A percentile compares a stretch with the other conserved stretches of the same genome.
phyloP scores from a whole-genome alignment of 2,797 vertebrate species.

The Tarsius wallacei region DNA sequence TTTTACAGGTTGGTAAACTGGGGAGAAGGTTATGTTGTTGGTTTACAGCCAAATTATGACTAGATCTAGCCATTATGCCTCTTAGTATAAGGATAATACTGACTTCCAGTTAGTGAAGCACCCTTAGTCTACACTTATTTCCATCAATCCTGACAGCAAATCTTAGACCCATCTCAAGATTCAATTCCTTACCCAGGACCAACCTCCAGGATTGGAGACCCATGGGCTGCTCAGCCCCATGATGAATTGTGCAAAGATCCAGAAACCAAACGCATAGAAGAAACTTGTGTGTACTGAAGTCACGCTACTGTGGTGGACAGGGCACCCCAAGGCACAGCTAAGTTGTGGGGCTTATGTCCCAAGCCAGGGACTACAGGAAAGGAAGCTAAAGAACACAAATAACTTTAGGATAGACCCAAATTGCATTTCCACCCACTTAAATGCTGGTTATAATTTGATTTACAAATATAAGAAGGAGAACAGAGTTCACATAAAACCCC shows the following conservation, averaged over 20 bases:
- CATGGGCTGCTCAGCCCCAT: not conserved
- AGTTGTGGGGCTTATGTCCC: not conserved
- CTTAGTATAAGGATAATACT: not conserved
- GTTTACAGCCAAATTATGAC: not conserved
- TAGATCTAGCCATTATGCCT: not conserved
- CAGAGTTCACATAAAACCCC: not conserved
- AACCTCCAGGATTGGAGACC: not conserved
- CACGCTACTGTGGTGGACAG: not conserved
- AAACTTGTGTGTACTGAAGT: too few relatives aligned
- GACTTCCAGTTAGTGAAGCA: not conserved
- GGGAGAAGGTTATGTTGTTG: not conserved
- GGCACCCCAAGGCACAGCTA: not conserved
- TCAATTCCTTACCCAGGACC: not conserved
- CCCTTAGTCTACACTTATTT: not conserved
- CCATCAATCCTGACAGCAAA: not conserved
- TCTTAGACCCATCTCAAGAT: not conserved
- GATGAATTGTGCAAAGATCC: not conserved
- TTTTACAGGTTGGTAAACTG: not conserved
- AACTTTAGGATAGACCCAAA: not conserved
- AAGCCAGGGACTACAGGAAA: not conserved
- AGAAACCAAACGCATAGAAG: not conserved
- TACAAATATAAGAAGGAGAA: not conserved
- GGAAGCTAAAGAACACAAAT: not conserved
- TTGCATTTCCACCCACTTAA: not conserved
- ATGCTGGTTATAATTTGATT: not conserved